Evolutionary conservation across 2,888 invertebrate genomes (phyloP).

Genomic region (Sipha maydis): DNA sequence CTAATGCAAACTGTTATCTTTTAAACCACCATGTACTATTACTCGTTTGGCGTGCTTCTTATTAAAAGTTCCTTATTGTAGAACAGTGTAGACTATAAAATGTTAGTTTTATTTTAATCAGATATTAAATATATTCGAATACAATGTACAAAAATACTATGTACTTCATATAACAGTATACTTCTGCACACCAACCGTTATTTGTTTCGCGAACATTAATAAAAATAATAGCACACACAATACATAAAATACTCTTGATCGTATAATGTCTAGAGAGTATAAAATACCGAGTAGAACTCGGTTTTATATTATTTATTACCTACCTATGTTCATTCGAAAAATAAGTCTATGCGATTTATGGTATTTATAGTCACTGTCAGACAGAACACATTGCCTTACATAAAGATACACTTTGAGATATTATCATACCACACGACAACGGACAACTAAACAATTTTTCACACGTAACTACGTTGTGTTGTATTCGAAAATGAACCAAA

Average conservation of each 20-base stretch:
- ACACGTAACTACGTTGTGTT: not conserved
- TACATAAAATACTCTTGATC: not conserved
- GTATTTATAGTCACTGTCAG: slow-evolving; percentile 47
- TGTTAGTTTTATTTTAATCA: too few relatives aligned
- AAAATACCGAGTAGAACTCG: not conserved
- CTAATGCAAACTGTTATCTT: too few relatives aligned
- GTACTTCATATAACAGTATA: too few relatives aligned
- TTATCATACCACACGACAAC: not conserved
- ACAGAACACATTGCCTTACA: slow-evolving; percentile 7
- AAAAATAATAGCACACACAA: not conserved
- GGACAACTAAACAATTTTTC: not conserved
- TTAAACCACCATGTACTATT: not conserved
- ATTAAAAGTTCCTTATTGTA: not conserved
- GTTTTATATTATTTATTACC: slow-evolving; percentile 21
- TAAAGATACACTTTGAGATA: slow-evolving; percentile 43
- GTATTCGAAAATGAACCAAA: not conserved
- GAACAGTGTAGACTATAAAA: not conserved
- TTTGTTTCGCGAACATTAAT: not conserved
- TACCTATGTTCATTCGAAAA: slow-evolving; percentile 6
- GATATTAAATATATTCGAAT: too few relatives aligned
- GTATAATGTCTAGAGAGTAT: not conserved
- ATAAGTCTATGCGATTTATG: slow-evolving; percentile 33
- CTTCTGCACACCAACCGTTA: too few relatives aligned
- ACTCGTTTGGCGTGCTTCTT: not conserved
- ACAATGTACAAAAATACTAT: too few relatives aligned